phyloP scores from a whole-genome alignment of 2,888 invertebrate species.

The Ashinkailepas kermadecensis region DNA sequence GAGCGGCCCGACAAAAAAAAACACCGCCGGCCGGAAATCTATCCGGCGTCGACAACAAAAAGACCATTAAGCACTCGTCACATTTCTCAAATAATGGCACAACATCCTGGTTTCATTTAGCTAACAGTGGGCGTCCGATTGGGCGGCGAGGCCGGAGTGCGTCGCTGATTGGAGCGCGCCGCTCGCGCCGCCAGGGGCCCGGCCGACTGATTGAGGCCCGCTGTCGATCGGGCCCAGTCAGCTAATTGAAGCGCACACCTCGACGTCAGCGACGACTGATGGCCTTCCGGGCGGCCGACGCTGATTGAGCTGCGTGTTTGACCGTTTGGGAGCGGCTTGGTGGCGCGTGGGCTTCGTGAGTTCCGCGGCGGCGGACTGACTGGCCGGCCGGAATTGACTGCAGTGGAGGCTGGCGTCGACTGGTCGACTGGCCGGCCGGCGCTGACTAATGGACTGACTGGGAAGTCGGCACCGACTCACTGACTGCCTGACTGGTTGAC shows the following conservation, averaged over 20 bases:
- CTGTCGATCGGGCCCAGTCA: neutral
- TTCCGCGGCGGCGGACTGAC: too few relatives aligned
- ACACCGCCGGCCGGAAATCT: neutral
- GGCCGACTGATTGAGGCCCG: neutral
- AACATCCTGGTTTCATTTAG: constrained; percentile 19
- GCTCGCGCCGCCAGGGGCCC: neutral
- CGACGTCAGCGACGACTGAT: too few relatives aligned
- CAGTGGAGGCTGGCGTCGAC: too few relatives aligned
- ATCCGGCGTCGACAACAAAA: constrained; percentile 6
- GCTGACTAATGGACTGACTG: too few relatives aligned
- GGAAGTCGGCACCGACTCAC: too few relatives aligned
- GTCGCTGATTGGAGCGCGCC: neutral
- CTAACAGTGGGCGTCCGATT: constrained; percentile 10
- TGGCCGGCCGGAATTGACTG: too few relatives aligned
- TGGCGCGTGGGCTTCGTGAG: too few relatives aligned
- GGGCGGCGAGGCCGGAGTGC: neutral
- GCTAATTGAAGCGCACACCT: neutral
- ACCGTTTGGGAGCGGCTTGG: too few relatives aligned
- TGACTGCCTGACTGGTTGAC: too few relatives aligned
- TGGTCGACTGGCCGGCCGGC: too few relatives aligned
- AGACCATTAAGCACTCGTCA: constrained; percentile 16
- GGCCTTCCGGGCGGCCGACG: too few relatives aligned
- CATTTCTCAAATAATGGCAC: constrained; percentile 21
- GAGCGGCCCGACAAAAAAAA: neutral
- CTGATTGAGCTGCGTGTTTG: too few relatives aligned